These are phyloP conservation scores for Branchellion lobata DNA, from an alignment of 2,888 invertebrate species.

Conservation along the genomic window DNA sequence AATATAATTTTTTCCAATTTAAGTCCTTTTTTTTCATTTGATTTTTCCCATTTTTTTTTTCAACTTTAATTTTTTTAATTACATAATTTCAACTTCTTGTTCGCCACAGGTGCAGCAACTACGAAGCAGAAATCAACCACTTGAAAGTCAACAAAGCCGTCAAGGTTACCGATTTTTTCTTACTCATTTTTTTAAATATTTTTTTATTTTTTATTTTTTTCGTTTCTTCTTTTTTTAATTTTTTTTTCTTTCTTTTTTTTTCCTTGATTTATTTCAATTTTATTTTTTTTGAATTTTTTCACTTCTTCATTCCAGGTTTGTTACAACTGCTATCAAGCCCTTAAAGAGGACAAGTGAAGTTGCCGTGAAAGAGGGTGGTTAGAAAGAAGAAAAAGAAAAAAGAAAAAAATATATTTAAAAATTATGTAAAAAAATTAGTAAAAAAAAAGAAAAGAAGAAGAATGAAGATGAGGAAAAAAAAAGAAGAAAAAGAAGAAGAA, in stretches of 20 bases:
- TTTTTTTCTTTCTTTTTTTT: background rate
- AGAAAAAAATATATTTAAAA: too few species aligned
- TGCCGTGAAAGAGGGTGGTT: background rate
- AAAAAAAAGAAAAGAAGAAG: background rate
- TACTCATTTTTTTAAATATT: slow-evolving; percentile 61
- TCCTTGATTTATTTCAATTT: background rate
- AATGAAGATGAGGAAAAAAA: background rate
- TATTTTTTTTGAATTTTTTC: too few species aligned
- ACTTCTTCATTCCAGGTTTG: background rate
- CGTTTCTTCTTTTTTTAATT: background rate
- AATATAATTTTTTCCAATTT: too few species aligned
- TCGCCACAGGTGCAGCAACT: slow-evolving; percentile 78
- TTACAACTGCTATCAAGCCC: background rate
- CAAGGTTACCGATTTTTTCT: slow-evolving; percentile 90
- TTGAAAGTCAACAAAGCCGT: slow-evolving; percentile 90
- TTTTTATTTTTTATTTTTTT: background rate
- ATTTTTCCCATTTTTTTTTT: too few species aligned
- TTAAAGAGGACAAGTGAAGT: background rate
- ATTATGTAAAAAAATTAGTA: background rate
- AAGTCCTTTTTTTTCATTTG: too few species aligned
- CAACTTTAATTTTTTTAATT: too few species aligned
- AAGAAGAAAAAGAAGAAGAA: background rate
- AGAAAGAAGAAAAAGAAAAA: background rate
- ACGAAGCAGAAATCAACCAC: slow-evolving; percentile 91
- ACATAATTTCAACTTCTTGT: too few species aligned